These are phyloP conservation scores for Tetrapedia diversipes DNA, from an alignment of 2,888 invertebrate genomes.

Conservation along the genomic window DNA sequence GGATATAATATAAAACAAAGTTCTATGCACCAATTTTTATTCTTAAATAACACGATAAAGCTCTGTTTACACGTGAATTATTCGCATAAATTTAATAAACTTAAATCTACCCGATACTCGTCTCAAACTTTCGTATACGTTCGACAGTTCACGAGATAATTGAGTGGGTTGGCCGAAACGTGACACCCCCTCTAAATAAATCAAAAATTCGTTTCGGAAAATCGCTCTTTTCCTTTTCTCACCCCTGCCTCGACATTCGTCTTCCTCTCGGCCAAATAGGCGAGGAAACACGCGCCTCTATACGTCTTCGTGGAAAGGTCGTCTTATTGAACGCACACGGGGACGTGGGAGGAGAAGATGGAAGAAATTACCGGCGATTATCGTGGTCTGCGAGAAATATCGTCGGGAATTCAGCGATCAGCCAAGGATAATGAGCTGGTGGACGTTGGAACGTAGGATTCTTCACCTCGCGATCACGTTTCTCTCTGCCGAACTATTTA, in stretches of 20 bases:
- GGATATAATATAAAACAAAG: no score
- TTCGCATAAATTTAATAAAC: no score
- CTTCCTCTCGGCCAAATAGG: constrained; percentile 38
- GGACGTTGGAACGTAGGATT: constrained; percentile 27
- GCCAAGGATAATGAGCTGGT: constrained; percentile 45
- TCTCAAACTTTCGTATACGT: no score
- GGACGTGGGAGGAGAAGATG: background rate
- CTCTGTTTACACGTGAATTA: no score
- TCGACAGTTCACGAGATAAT: no score
- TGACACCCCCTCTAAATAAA: no score
- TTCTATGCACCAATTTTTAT: no score
- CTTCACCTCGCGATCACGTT: constrained; percentile 34
- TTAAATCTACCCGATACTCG: no score
- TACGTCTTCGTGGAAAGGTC: constrained; percentile 45
- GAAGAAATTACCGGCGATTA: constrained; percentile 59
- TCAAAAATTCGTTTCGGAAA: constrained; percentile 43
- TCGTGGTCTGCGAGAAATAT: constrained; percentile 42
- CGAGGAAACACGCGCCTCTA: constrained; percentile 47
- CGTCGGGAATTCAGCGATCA: constrained; percentile 33
- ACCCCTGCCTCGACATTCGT: constrained; percentile 43
- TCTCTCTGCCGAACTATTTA: constrained; percentile 34
- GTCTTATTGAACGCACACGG: constrained; percentile 16
- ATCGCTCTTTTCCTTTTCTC: constrained; percentile 19
- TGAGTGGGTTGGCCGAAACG: no score
- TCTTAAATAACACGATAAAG: no score